Base-by-base conservation (phyloP, 2,888 invertebrate genomes). In the Amphimallon solstitiale region DNA sequence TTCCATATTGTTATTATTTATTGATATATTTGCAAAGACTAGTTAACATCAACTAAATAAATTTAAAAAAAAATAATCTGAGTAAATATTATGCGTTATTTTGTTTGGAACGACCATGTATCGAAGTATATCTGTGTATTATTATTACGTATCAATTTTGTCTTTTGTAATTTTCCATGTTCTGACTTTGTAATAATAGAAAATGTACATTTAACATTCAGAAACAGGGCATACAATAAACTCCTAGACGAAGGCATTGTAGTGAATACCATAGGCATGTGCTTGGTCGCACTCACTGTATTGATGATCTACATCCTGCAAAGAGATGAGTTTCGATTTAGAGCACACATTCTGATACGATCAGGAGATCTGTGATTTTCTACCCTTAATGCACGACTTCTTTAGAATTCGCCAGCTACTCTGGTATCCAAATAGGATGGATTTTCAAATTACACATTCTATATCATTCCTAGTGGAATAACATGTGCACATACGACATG, bases 251-350 rank as follows among this genome's bases (percentile, higher is more conserved):
- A 91, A 81, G 88, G 86, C 14, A 85, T 90, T 76, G 85, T 91
- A 78, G 83, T 91, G 80, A 92, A 91, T 84, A 86, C 88, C 37
- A 86, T 91, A 74, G 90, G 89, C 70, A 86, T 89, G 76, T 84
- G 86, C 72, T 84, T 90, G 78, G 84, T 89, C 72, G 89, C 86
- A 65, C 84, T 89, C 69, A 85, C 87, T 69, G 88, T 89, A 67
- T 84, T 90, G 74, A 85, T 90, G 79, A 87, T 87, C 78, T 90
- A 89, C 81, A 87, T 89, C 77, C 82, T 88, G 71, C 86, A 86
- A 74, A 84, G 88, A 73, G 85, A 88, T 78, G 87, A 88, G 77
- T 88, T 84, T 77, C 79, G 82, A 72, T 84, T 81, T 74, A 79
- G 82, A 80, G 74, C 83, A 61, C 82, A 87, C 82, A 80, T 82